These are phyloP conservation scores for Cheilosia scutellata DNA, from an alignment of 2,888 invertebrate species.

Conservation along the genomic window DNA sequence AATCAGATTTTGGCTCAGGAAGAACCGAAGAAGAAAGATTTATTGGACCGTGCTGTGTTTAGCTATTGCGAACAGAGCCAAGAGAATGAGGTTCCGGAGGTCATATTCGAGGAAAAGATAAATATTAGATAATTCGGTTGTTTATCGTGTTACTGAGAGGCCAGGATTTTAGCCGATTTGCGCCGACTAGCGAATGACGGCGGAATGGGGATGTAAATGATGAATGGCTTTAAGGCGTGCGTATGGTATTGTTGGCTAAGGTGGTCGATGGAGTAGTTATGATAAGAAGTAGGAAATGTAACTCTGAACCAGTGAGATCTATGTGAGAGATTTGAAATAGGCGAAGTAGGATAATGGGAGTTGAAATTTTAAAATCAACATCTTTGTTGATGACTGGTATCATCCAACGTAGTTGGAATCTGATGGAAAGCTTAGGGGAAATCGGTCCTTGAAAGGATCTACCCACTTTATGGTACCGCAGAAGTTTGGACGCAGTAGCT, in stretches of 20 bases:
- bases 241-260: slow-evolving; percentile 57
- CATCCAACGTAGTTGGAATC: no score
- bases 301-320: slow-evolving; percentile 14
- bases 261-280: slow-evolving; percentile 8
- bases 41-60: slow-evolving; percentile 70
- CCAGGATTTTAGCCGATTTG: background rate
- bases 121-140: slow-evolving; percentile 75
- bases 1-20: slow-evolving; percentile 67
- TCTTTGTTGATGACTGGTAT: no score
- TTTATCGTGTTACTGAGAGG: slow-evolving; percentile 70
- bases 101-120: slow-evolving; percentile 73
- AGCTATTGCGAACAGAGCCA: slow-evolving; percentile 12
- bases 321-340: background rate
- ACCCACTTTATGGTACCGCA: no score
- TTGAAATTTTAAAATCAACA: background rate
- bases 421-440: no score
- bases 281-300: slow-evolving; percentile 53
- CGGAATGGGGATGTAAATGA: slow-evolving; percentile 42
- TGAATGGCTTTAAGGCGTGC: slow-evolving; percentile 65
- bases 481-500: no score
- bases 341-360: background rate
- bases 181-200: background rate
- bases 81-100: slow-evolving; percentile 60
- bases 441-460: no score
- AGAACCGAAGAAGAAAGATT: slow-evolving; percentile 62